These are phyloP conservation scores for Nibea coibor DNA, from an alignment of 2,113 vertebrate genomes.

Conservation along the genomic window DNA sequence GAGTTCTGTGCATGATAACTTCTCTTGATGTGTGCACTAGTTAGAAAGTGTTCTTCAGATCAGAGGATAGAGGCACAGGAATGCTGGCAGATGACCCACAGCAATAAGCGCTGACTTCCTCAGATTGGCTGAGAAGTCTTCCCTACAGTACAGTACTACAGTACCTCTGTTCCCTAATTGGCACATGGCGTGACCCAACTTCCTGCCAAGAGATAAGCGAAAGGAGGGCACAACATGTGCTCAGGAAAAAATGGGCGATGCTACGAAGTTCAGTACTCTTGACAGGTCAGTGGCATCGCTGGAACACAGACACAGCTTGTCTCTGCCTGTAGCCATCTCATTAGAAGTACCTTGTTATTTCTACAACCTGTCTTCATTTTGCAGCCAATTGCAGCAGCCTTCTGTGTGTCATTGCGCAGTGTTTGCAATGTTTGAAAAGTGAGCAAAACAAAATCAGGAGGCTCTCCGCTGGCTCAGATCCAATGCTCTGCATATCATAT, in stretches of 20 bases:
- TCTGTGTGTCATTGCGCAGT: conserved; percentile 40
- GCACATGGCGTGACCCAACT: conserved; percentile 71
- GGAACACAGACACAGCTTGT: conserved; percentile 49
- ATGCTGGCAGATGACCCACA: conserved; percentile 61
- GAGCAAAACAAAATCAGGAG: conserved; percentile 62
- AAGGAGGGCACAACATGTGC: conserved; percentile 69
- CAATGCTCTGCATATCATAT: conserved; percentile 70
- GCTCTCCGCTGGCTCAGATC: conserved; percentile 53
- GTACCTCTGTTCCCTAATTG: conserved; percentile 78
- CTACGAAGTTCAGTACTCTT: conserved; percentile 56
- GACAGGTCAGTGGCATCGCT: conserved; percentile 70
- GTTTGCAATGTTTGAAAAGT: conserved; percentile 64
- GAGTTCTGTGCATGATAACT: conserved; percentile 26
- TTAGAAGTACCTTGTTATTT: conserved; percentile 74
- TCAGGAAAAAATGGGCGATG: conserved; percentile 63
- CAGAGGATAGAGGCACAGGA: conserved; percentile 45
- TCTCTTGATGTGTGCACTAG: conserved; percentile 43
- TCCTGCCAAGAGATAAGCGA: conserved; percentile 73
- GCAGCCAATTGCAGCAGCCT: conserved; percentile 43
- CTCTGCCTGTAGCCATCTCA: conserved; percentile 68
- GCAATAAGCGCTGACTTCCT: conserved; percentile 54
- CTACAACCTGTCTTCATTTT: conserved; percentile 64
- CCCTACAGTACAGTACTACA: conserved; percentile 31
- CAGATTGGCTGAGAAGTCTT: conserved; percentile 64
- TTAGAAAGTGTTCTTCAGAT: conserved; percentile 51